These are phyloP conservation scores for Leptonema lineaticorne DNA, from an alignment of 1,140 invertebrate genomes.

Conservation along the genomic window DNA sequence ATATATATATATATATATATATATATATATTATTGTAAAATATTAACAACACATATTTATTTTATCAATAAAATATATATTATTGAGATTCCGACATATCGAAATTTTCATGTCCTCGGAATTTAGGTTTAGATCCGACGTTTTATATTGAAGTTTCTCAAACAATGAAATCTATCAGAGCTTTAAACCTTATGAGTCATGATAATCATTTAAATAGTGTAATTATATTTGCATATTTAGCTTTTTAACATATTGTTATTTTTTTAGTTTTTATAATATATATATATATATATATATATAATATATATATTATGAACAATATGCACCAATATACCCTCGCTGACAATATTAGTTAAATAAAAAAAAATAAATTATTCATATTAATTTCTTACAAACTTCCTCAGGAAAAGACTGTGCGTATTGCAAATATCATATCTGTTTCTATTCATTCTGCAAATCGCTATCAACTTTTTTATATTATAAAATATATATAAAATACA, in stretches of 20 bases:
- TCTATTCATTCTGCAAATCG: slow-evolving; percentile 18
- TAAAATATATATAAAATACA: neutral
- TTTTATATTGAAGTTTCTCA: too few species aligned
- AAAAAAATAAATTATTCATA: slow-evolving; percentile 20
- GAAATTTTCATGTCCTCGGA: neutral
- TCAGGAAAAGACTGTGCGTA: slow-evolving; percentile 14
- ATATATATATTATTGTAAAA: too few species aligned
- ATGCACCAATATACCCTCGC: slow-evolving; percentile 16
- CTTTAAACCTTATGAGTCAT: slow-evolving; percentile 18
- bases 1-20: too few species aligned
- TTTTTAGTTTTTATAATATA: neutral
- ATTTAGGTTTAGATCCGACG: neutral
- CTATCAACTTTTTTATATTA: neutral
- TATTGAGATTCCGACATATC: neutral
- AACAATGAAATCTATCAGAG: slow-evolving; percentile 3
- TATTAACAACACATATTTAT: too few species aligned
- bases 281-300: slow-evolving; percentile 9
- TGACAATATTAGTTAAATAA: slow-evolving; percentile 23
- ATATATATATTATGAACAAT: too few species aligned
- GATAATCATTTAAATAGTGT: slow-evolving; percentile 12
- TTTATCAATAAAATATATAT: too few species aligned
- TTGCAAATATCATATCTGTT: slow-evolving; percentile 17
- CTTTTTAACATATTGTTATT: neutral
- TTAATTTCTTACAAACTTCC: slow-evolving; percentile 17
- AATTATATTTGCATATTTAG: slow-evolving; percentile 15